phyloP scores from a whole-genome alignment of 2,888 invertebrate species.

The Bursaphelenchus okinawaensis region DNA sequence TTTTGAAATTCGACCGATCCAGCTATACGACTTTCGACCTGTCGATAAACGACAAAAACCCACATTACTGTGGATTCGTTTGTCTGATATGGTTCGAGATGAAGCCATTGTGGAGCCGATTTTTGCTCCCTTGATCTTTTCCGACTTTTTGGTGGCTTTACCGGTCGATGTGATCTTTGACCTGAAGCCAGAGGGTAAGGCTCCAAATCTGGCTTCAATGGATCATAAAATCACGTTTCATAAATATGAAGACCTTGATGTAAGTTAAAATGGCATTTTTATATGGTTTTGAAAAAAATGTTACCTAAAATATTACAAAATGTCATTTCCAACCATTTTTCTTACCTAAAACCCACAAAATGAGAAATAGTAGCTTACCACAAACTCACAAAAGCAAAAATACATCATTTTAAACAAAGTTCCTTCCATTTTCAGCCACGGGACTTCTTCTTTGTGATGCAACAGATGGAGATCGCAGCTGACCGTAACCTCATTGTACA shows the following conservation, averaged over 20 bases:
- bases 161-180: neutral
- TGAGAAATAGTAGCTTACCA: too few relatives aligned
- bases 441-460: neutral
- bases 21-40: neutral
- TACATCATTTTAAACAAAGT: too few relatives aligned
- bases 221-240: slow-evolving; percentile 7
- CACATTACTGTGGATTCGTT: neutral
- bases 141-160: slow-evolving; percentile 6
- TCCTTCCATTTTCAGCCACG: neutral
- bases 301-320: too few relatives aligned
- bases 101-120: neutral
- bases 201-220: neutral
- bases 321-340: too few relatives aligned
- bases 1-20: neutral
- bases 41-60: neutral
- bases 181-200: neutral
- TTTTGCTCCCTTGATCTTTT: neutral
- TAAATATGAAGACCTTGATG: neutral
- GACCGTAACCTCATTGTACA: neutral
- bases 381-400: too few relatives aligned
- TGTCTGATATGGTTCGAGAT: neutral
- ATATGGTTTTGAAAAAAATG: too few relatives aligned
- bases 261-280: too few relatives aligned
- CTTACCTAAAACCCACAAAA: too few relatives aligned
- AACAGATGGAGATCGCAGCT: neutral